phyloP scores from a whole-genome alignment of 2,797 vertebrate genomes.

The Carapus acus region DNA sequence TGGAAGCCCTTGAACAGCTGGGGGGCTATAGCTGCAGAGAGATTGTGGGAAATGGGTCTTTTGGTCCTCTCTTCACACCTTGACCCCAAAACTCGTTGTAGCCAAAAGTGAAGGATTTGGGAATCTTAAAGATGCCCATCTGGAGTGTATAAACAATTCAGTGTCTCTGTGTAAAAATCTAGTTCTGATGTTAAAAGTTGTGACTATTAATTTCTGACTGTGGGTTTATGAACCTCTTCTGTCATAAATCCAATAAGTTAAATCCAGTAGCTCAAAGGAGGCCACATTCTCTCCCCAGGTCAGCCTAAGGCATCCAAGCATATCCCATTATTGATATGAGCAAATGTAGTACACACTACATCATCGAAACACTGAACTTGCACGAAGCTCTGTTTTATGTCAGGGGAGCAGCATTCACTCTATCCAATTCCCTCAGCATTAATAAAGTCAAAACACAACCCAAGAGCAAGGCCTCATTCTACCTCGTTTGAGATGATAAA shows the following conservation, averaged over 20 bases:
- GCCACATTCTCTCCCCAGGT: conserved; percentile 48
- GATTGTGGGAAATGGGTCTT: conserved; percentile 74
- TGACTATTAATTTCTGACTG: conserved; percentile 50
- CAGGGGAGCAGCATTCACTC: conserved; percentile 30
- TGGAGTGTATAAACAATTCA: conserved; percentile 32
- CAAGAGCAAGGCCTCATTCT: conserved; percentile 23
- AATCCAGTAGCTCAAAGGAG: conserved; percentile 55
- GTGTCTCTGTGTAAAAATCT: conserved; percentile 33
- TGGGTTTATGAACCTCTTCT: conserved; percentile 41
- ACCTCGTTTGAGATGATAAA: conserved; percentile 33
- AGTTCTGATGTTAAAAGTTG: conserved; percentile 37
- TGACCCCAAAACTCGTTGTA: conserved; percentile 59
- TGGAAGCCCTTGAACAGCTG: conserved; percentile 77
- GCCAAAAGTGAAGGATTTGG: conserved; percentile 48
- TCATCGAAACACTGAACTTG: conserved; percentile 48
- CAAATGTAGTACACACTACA: conserved; percentile 54
- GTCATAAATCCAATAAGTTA: conserved; percentile 21
- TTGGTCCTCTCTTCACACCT: conserved; percentile 67
- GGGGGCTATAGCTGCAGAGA: conserved; percentile 69
- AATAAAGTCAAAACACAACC: conserved; percentile 36
- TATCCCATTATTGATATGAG: conserved; percentile 62
- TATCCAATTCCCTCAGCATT: conserved; percentile 38
- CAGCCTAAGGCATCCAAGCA: conserved; percentile 45
- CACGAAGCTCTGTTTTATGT: conserved; percentile 43
- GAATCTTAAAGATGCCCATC: conserved; percentile 56